A percentile compares a stretch with the other conserved stretches of the same genome.
Conservation (phyloP, 2,888 invertebrate species). For the Ectropis crepuscularia region DNA sequence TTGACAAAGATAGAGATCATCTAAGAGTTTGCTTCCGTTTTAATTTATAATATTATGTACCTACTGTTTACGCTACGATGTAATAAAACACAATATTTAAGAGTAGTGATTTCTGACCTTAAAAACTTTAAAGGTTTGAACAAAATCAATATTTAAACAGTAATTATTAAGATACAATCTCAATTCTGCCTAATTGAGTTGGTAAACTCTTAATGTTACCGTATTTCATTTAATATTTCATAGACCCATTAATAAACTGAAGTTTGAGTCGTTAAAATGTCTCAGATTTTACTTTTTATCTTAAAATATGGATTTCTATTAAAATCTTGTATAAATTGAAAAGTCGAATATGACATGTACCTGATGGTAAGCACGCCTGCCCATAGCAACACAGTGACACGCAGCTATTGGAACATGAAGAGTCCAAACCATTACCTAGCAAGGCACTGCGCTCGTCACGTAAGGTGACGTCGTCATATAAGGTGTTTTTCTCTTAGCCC, state of each 20-base stretch:
- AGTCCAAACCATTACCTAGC: too few relatives aligned
- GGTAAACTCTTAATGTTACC: constrained; percentile 14
- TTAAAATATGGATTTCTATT: not conserved
- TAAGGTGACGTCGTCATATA: too few relatives aligned
- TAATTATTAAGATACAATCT: constrained; percentile 30
- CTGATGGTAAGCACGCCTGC: too few relatives aligned
- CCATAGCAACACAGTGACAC: too few relatives aligned
- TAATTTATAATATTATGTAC: too few relatives aligned
- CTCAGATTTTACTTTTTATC: not conserved
- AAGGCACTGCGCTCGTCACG: too few relatives aligned
- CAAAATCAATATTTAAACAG: constrained; percentile 33
- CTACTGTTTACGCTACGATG: not conserved
- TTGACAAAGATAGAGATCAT: too few relatives aligned
- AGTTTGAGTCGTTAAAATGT: constrained; percentile 11
- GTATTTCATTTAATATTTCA: constrained; percentile 20
- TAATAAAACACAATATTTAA: not conserved
- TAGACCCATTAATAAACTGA: constrained; percentile 13
- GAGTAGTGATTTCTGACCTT: not conserved
- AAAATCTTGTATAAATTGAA: too few relatives aligned
- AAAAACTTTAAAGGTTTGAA: constrained; percentile 12
- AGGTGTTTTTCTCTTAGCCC: too few relatives aligned
- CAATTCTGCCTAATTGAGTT: constrained; percentile 24
- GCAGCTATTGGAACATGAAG: too few relatives aligned
- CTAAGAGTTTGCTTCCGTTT: too few relatives aligned
- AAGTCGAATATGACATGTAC: too few relatives aligned